Base-by-base conservation (phyloP, 2,113 vertebrate genomes). In the Dicerorhinus sumatrensis region DNA sequence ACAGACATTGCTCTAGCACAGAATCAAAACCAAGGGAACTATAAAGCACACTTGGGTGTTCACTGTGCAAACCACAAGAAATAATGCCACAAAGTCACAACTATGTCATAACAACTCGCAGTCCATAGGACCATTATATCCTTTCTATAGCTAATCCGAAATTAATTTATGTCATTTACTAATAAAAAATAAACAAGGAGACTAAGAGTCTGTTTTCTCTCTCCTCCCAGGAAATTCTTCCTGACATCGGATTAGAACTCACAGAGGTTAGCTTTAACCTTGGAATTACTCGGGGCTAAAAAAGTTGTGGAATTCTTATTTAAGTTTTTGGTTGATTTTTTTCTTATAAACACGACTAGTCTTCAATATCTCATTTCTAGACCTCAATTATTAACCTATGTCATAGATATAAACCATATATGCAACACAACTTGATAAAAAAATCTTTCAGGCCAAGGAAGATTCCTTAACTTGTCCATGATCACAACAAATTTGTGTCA, bases 41-140 rank as follows among this genome's bases (percentile, higher is more conserved):
- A 99, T 86, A 91, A 94, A 99, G 98, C 96, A 98, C 98, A 94
- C 99, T 98, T 98, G 99, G 99, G 94, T 99, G 98, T 99, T 99
- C 98, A 73, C 98, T 98, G 99, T 99, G 99, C 99, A 97, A 3
- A 77, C 46, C 29, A 18, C 29, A 31, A 70, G 33, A 9, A 70
- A 69, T 3, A 65, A 84, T 3, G 3, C 17, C 60, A 33, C 6
- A 94, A 73, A 62, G 9, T 10, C 42, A 42, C 58, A 21, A 39
- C 10, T 33, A 1, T 33, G 8, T 42, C 29, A 27, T 51, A 62
- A 60, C 46, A 27, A 33, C 8, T 1, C 27, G 9, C 8, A 60
- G 23, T 62, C 20, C 87, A n/a, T 0, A 77, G 8, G 17, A 81
- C 46, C 9, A 56, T 13, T 81, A 1, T n/a, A n/a, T 23, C 48